A percentile compares a stretch with the other conserved stretches of the same genome.
Evolutionary conservation across 2,888 invertebrate genomes (phyloP).

Genomic region (Fabriciana adippe): DNA sequence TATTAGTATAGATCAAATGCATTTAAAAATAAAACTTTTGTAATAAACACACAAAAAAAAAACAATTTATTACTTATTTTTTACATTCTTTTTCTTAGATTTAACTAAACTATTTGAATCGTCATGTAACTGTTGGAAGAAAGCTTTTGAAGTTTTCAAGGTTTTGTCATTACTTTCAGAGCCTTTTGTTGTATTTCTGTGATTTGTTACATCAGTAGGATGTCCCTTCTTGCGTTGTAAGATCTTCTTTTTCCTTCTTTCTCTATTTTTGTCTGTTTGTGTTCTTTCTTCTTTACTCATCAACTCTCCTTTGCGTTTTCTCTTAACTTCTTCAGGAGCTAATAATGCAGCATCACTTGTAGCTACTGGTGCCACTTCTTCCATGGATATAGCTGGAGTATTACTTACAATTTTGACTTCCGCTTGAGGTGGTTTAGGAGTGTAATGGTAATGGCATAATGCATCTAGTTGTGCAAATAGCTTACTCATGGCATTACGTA

Average conservation of each 20-base stretch:
- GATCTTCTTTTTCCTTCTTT: slow-evolving; percentile 92
- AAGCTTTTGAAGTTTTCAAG: slow-evolving; percentile 87
- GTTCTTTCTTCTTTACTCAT: slow-evolving; percentile 90
- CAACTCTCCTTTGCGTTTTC: slow-evolving; percentile 79
- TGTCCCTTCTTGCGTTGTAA: slow-evolving; percentile 83
- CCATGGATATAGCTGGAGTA: slow-evolving; percentile 94
- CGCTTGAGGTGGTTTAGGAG: slow-evolving; percentile 92
- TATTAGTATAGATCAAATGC: not conserved
- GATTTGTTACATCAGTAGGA: slow-evolving; percentile 68
- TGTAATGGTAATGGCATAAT: slow-evolving; percentile 96
- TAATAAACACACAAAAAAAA: slow-evolving; percentile 10
- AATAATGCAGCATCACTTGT: slow-evolving; percentile 91
- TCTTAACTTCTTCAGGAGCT: slow-evolving; percentile 95
- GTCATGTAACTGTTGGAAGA: slow-evolving; percentile 93
- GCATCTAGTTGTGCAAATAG: slow-evolving; percentile 95
- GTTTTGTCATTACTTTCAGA: slow-evolving; percentile 83
- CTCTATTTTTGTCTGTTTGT: slow-evolving; percentile 93
- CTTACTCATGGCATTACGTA: slow-evolving; percentile 87
- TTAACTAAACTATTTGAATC: slow-evolving; percentile 78
- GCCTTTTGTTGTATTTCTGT: slow-evolving; percentile 82
- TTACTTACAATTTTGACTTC: slow-evolving; percentile 96
- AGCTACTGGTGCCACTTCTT: slow-evolving; percentile 97
- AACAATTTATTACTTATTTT: slow-evolving; percentile 52
- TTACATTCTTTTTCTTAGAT: slow-evolving; percentile 59
- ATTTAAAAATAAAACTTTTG: not conserved